Base-by-base conservation (phyloP, 2,888 invertebrate species). In the Dioctria rufipes region DNA sequence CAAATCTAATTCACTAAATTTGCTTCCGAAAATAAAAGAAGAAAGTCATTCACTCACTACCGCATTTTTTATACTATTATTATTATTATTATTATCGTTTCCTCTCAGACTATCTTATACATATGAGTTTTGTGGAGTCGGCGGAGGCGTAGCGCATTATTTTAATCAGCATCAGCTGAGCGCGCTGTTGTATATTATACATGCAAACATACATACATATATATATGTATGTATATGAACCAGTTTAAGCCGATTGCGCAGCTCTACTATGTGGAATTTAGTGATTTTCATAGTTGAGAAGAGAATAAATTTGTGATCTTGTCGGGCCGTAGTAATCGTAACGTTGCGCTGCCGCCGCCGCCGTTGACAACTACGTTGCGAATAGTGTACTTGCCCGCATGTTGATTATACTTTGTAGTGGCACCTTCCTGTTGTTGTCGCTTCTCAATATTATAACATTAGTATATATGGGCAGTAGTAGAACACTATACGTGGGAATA, bases 121-220 rank as follows among this genome's bases (percentile, higher is more conserved):
- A 25, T 25, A 25, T 25, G 2, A 2, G 8, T 4, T 61, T 25
- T 3, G 8, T 61, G 77, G 61, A 39, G 77, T 63, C 63, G 73
- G 54, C 42, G 60, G 40, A 25, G 25, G 25, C 25, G 25, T 25
- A 25, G 25, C 25, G 25, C 25, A 25, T 25, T 25, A 25, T 25
- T 25, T 25, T 73, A 60, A 73, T 73, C 73, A 73, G 42, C 73
- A 73, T 73, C 60, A 73, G 73, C 60, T 60, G 73, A 71, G 60
- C 40, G 11, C 69, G n/a, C 11, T 11, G 9, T 25, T 25, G 25
- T 25, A 25, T 25, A 25, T 25, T 25, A 25, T 25, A 25, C 25
- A 25, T 25, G 25, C 25, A 25, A 25, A 25, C 25, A 25, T 1
- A 25, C 25, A 25, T 25, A 25, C 25, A 25, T 25, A 25, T 2